Evolutionary conservation across 2,888 invertebrate genomes (phyloP).

Genomic region (Branchellion lobata): DNA sequence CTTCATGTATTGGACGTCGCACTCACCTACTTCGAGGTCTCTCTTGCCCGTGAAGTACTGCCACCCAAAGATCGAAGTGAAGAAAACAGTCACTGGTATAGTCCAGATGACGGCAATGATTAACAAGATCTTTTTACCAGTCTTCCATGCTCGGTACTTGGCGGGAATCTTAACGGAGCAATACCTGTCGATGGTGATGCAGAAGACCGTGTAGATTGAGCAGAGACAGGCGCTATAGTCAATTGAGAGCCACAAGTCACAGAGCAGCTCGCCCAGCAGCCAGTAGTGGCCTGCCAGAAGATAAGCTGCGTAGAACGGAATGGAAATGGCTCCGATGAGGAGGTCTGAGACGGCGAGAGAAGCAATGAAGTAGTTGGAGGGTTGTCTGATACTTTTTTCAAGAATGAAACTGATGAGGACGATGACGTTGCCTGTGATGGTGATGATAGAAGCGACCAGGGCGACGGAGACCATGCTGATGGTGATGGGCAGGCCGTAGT

Average conservation of each 20-base stretch:
- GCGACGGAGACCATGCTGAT: slow-evolving; percentile 72
- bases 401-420: slow-evolving; percentile 92
- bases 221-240: slow-evolving; percentile 94
- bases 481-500: neutral
- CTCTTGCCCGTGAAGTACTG: slow-evolving; percentile 93
- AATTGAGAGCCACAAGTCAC: slow-evolving; percentile 95
- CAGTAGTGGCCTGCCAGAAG: slow-evolving; percentile 86
- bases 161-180: slow-evolving; percentile 98
- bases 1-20: slow-evolving; percentile 93
- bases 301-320: slow-evolving; percentile 90
- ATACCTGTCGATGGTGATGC: slow-evolving; percentile 96
- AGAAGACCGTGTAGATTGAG: slow-evolving; percentile 97
- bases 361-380: slow-evolving; percentile 92
- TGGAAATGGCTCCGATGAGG: slow-evolving; percentile 76
- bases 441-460: slow-evolving; percentile 82
- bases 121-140: slow-evolving; percentile 83
- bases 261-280: slow-evolving; percentile 91
- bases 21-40: slow-evolving; percentile 81
- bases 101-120: slow-evolving; percentile 97
- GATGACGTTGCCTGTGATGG: slow-evolving; percentile 88
- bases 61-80: slow-evolving; percentile 98
- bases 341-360: slow-evolving; percentile 95
- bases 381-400: slow-evolving; percentile 84
- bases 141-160: slow-evolving; percentile 92
- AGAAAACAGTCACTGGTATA: slow-evolving; percentile 90